Base-by-base conservation (phyloP, 2,888 invertebrate genomes). In the Dicranocentrus wangi region DNA sequence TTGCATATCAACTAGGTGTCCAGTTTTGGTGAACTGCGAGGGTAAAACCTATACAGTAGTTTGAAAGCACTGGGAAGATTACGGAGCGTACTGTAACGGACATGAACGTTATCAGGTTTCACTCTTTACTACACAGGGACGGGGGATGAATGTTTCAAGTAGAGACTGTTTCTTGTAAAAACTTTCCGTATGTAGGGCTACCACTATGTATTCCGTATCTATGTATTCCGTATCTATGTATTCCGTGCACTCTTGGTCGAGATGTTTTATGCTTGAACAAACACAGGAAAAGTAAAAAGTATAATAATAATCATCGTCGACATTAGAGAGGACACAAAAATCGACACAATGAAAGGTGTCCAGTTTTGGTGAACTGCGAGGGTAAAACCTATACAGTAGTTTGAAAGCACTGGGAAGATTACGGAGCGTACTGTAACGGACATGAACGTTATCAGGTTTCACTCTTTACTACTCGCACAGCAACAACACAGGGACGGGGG, bases 1-100 rank as follows among this genome's bases (percentile, higher is more conserved):
- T 78, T 78, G 78, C 70, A 78, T 78, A 78, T 61, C 78, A 78
- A 78, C 71, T 61, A 70, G 76, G 53, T 61, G 69, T 69, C 69
- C 76, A 76, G 66, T 39, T 28, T 23, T 17, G 51, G 53, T 32
- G n/a, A 28, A 61, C 61, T 32, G 39, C 43, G 15, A 23, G 17
- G n/a, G 10, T 32, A 25, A 25, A 19, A 5, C 55, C n/a, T n/a
- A 55, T 5, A 55, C 55, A 47, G 5, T 47, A 47, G 3, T 10
- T 32, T 32, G 47, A 7, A 3, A n/a, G 47, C 13, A 47, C 47
- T 47, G 15, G 47, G 15, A 55, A 21, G 55, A 55, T 55, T 55
- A 55, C 21, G 19, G 19, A 23, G 55, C 19, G 23, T 47, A 47
- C 19, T 21, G 53, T 53, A 55, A 25, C 51, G 51, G 51, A 19